phyloP scores from a whole-genome alignment of 2,888 invertebrate genomes.

The Exephanes ischioxanthus region DNA sequence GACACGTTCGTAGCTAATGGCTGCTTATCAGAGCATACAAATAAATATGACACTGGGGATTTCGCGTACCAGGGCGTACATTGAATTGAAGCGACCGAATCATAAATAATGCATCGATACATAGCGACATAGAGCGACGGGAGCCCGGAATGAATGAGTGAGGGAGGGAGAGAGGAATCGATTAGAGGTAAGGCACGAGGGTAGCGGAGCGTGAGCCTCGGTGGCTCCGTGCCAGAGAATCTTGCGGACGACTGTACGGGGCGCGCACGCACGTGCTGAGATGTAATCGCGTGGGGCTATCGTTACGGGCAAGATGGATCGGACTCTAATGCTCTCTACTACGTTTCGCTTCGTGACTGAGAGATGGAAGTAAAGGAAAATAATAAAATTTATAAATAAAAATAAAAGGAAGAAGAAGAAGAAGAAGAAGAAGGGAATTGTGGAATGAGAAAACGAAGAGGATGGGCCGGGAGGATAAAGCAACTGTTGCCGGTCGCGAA shows the following conservation, averaged over 20 bases:
- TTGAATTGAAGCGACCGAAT: slow-evolving; percentile 17
- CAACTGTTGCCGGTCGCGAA: slow-evolving; percentile 38
- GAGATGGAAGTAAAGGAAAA: slow-evolving; percentile 7
- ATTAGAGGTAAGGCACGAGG: slow-evolving; percentile 22
- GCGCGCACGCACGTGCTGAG: slow-evolving; percentile 69
- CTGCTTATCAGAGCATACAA: background rate
- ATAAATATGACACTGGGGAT: background rate
- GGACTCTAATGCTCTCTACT: slow-evolving; percentile 67
- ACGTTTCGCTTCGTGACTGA: slow-evolving; percentile 30
- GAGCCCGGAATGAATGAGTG: background rate
- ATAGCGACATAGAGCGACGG: background rate
- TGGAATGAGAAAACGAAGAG: slow-evolving; percentile 35
- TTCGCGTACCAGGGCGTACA: background rate
- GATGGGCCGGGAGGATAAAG: slow-evolving; percentile 37
- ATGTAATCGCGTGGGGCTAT: slow-evolving; percentile 70
- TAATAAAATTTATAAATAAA: background rate
- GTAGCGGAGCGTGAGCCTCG: slow-evolving; percentile 17
- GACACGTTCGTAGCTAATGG: background rate
- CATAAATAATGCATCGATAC: slow-evolving; percentile 28
- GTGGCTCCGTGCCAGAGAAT: slow-evolving; percentile 58
- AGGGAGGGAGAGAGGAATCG: slow-evolving; percentile 18
- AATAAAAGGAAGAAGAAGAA: background rate
- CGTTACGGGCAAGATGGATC: slow-evolving; percentile 70
- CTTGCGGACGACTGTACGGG: slow-evolving; percentile 56
- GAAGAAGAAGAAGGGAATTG: slow-evolving; percentile 2